phyloP scores from a whole-genome alignment of 2,797 vertebrate species.

The Catostomus latipinnis region DNA sequence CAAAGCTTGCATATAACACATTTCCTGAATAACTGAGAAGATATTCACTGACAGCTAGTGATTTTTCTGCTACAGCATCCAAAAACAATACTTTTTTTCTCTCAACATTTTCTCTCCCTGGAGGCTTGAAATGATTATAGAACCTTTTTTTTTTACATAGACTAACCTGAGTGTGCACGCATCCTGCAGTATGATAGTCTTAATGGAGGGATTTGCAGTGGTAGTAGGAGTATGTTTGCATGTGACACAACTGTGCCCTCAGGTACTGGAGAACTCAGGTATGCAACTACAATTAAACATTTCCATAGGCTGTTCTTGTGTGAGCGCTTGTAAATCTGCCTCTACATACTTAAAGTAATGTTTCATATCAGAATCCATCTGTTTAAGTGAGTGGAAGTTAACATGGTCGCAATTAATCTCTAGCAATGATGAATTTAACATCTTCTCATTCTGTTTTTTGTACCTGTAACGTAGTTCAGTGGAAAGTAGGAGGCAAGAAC shows the following conservation, averaged over 20 bases:
- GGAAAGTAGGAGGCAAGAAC: no score
- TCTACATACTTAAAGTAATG: not conserved
- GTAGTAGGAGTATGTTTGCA: conserved; percentile 36
- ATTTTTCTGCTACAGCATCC: no score
- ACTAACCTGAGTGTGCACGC: no score
- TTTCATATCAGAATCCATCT: no score
- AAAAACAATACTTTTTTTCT: no score
- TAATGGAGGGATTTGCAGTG: conserved; percentile 2
- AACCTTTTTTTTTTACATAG: no score
- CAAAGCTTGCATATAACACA: no score
- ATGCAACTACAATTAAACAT: conserved; percentile 55
- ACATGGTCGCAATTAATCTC: not conserved
- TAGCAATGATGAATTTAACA: not conserved
- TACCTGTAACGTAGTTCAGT: not conserved
- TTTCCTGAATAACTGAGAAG: no score
- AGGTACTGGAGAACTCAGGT: conserved; percentile 49
- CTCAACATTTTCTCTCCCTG: no score
- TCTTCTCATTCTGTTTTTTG: not conserved
- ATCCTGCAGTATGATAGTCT: no score
- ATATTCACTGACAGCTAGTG: no score
- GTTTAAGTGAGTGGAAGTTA: not conserved
- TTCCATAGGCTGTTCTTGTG: conserved; percentile 39
- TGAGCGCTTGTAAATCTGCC: conserved; percentile 47
- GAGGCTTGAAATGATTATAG: no score
- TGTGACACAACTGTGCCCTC: conserved; percentile 36